Base-by-base conservation (phyloP, 1,140 invertebrate species). In the Metopolophium dirhodum region DNA sequence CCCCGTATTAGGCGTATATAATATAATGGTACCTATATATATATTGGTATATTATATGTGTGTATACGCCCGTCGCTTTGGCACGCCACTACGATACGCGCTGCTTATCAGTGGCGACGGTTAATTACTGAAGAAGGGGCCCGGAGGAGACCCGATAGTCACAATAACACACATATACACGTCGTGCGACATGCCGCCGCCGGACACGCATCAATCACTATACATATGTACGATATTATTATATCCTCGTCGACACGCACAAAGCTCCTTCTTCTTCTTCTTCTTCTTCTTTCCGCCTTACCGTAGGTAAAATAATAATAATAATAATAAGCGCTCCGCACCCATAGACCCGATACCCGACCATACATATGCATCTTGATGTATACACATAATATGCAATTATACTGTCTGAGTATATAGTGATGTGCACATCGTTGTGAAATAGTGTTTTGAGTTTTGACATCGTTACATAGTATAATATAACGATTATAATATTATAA, bases 151-250 rank as follows among this genome's bases (percentile, higher is more conserved):
- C 61, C 61, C 9, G 30, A 68, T 41, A 41, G 61, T 77, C 37
- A 87, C 49, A 87, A 47, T 47, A 83, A 11, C 49, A 87, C n/a
- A 51, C 18, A 41, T 41, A 41, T 41, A 18, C 3, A 23, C 30
- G 86, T 49, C 22, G 30, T 18, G 82, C 26, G 85, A 82, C 77
- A 18, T n/a, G 35, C 82, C 35, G 83, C 37, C 41, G 83, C 47
- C n/a, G 51, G 49, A 89, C 88, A 37, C 88, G 3, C 49, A 89
- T 57, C 88, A 89, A 89, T 57, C 88, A 89, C 47, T 85, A 82
- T 23, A 37, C 22, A 82, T 18, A 23, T n/a, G 30, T 68, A n/a
- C n/a, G n/a, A 77, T 77, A 77, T 77, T 77, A 77, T 77, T 77
- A n/a, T 77, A 77, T 77, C 30, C 61, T 77, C 30, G 61, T 77